These are phyloP conservation scores for Lepilemur ruficaudatus DNA, from an alignment of 2,797 vertebrate genomes.

Conservation along the genomic window DNA sequence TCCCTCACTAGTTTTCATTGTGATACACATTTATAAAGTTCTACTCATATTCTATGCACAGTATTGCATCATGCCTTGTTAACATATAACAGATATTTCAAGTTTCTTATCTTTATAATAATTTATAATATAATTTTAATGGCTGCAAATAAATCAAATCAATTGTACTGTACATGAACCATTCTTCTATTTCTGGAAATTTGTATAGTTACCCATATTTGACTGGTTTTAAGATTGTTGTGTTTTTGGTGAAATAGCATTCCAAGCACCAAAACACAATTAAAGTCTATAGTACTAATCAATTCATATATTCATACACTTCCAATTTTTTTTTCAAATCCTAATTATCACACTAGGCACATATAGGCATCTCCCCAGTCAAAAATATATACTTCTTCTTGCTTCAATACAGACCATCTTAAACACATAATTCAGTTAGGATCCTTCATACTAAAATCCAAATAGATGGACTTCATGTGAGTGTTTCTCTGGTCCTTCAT, in stretches of 20 bases:
- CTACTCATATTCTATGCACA: neutral
- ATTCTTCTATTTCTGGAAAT: neutral
- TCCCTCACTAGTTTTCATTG: neutral
- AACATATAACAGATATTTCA: neutral
- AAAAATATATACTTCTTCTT: neutral
- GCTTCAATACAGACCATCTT: neutral
- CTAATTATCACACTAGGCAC: neutral
- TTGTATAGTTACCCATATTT: neutral
- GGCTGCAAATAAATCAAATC: neutral
- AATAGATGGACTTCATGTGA: neutral
- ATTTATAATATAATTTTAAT: neutral
- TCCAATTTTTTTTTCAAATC: neutral
- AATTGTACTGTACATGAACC: neutral
- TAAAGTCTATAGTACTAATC: neutral
- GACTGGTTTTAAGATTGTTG: neutral
- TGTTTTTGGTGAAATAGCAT: neutral
- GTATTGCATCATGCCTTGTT: neutral
- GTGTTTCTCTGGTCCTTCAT: neutral
- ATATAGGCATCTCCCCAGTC: neutral
- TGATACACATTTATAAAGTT: neutral
- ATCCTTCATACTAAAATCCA: neutral
- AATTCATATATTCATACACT: neutral
- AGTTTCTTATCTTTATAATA: neutral
- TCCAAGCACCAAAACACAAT: neutral
- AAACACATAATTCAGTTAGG: neutral